These are phyloP conservation scores for Elachura formosa DNA, from an alignment of 2,113 vertebrate genomes.

Conservation along the genomic window DNA sequence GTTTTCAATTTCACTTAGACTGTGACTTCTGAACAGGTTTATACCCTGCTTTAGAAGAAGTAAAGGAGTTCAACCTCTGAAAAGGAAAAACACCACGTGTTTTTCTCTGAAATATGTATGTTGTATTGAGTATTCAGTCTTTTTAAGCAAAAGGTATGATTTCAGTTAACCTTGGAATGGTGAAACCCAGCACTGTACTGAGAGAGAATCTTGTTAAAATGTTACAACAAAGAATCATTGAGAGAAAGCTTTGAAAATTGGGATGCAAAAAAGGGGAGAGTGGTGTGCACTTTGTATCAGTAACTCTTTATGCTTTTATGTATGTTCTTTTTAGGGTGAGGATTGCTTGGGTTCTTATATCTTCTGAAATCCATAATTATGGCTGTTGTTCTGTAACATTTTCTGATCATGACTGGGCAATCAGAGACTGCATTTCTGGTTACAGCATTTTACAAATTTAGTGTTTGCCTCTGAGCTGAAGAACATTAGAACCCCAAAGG, in stretches of 20 bases:
- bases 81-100: rapidly evolving
- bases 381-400: background rate
- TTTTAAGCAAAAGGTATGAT: background rate
- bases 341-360: background rate
- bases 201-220: background rate
- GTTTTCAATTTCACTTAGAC: background rate
- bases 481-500: background rate
- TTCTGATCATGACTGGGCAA: background rate
- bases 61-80: background rate
- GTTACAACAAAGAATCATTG: background rate
- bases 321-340: background rate
- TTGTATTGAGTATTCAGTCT: background rate
- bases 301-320: background rate
- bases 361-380: background rate
- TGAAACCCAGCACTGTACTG: background rate
- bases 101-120: background rate
- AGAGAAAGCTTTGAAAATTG: background rate
- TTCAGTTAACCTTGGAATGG: background rate
- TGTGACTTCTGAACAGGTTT: background rate
- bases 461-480: background rate
- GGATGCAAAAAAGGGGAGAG: background rate
- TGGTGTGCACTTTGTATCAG: background rate
- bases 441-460: background rate
- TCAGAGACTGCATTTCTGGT: background rate
- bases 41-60: background rate